Conservation (phyloP, 1,140 invertebrate genomes). For the Drosophila pruinosa region DNA sequence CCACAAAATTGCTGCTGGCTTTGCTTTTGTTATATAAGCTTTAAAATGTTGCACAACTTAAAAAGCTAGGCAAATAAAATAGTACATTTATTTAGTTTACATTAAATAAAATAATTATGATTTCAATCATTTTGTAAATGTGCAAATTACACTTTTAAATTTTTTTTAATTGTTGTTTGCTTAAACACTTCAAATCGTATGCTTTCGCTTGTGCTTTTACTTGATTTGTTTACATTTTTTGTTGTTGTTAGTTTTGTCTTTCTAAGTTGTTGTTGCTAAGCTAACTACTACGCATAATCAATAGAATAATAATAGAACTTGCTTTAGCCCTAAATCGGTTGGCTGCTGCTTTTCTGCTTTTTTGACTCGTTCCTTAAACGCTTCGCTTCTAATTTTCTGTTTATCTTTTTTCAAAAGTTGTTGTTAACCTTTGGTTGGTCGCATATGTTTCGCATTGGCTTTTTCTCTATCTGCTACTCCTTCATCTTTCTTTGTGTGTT, state of each 20-base stretch:
- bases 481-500: conserved; percentile 28
- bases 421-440: conserved; percentile 71
- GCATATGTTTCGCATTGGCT: conserved; percentile 77
- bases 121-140: conserved; percentile 10
- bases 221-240: conserved; percentile 19
- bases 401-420: conserved; percentile 49
- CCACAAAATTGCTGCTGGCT: conserved; percentile 53
- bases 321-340: conserved; percentile 12
- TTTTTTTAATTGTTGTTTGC: conserved; percentile 33
- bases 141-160: neutral
- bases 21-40: conserved; percentile 45
- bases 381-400: conserved; percentile 7
- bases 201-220: conserved; percentile 28
- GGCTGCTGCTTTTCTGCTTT: neutral
- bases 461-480: conserved; percentile 21
- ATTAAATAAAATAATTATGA: conserved; percentile 35
- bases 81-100: conserved; percentile 23
- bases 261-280: conserved; percentile 36
- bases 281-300: conserved; percentile 45
- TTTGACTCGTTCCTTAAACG: conserved; percentile 7
- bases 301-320: conserved; percentile 21
- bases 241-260: conserved; percentile 16
- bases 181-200: conserved; percentile 45
- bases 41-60: conserved; percentile 58
- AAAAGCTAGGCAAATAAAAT: conserved; percentile 61